A percentile compares a stretch with the other conserved stretches of the same genome.
phyloP scores from a whole-genome alignment of 2,113 vertebrate genomes.

The Eleginops maclovinus region DNA sequence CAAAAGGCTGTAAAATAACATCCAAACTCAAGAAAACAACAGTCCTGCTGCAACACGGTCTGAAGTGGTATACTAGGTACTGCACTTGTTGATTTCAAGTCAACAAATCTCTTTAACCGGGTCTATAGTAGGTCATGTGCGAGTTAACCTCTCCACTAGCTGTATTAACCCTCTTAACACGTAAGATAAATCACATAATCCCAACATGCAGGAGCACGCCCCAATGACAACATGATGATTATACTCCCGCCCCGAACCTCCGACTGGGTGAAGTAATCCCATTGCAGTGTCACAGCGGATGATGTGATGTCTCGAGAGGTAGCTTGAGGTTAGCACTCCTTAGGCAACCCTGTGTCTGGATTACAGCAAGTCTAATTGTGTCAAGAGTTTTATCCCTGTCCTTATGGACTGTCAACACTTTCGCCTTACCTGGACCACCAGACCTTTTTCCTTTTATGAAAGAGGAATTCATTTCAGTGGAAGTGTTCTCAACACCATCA shows the following conservation, averaged over 20 bases:
- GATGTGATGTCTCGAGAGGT: constrained; percentile 48
- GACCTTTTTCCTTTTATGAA: not conserved
- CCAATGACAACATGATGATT: constrained; percentile 37
- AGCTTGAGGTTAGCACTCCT: constrained; percentile 22
- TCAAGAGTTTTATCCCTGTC: not conserved
- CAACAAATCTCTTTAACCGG: no score
- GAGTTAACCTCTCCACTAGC: constrained; percentile 12
- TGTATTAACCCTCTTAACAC: constrained; percentile 45
- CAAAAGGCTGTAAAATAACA: no score
- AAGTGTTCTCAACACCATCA: not conserved
- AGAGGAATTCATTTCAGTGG: no score
- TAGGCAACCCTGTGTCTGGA: not conserved
- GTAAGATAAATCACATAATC: constrained; percentile 21
- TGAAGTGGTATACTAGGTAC: not conserved
- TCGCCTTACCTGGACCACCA: not conserved
- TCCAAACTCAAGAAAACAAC: not conserved
- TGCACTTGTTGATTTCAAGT: not conserved
- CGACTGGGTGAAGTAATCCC: constrained; percentile 43
- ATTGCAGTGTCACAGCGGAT: constrained; percentile 19
- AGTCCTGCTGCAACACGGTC: not conserved
- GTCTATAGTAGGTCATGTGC: not conserved
- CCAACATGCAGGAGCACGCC: constrained; percentile 3
- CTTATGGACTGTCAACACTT: not conserved
- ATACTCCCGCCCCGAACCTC: constrained; percentile 27
- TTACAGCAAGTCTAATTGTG: not conserved